These are phyloP conservation scores for Phocoena phocoena DNA, from an alignment of 2,113 vertebrate species.

Conservation along the genomic window DNA sequence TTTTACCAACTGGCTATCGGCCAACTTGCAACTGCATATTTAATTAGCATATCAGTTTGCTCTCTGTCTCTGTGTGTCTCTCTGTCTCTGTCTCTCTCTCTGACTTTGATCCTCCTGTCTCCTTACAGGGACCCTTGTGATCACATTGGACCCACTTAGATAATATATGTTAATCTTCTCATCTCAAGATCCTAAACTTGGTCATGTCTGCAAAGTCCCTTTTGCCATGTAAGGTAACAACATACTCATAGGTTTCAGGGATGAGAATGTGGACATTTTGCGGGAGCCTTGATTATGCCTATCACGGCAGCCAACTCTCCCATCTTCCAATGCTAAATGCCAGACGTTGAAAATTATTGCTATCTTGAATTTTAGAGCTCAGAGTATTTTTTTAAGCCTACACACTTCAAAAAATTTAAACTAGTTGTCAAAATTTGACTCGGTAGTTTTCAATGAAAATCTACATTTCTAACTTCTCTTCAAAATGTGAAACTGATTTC, in stretches of 20 bases:
- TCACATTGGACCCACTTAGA: neutral
- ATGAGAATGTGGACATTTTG: neutral
- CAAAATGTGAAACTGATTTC: neutral
- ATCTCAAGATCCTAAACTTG: neutral
- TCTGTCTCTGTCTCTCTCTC: neutral
- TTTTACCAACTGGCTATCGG: slow-evolving; percentile 51
- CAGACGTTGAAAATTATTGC: neutral
- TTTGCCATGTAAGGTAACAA: neutral
- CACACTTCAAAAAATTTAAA: neutral
- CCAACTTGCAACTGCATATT: slow-evolving; percentile 65
- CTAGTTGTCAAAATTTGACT: neutral
- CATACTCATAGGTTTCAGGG: no score
- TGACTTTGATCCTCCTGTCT: neutral
- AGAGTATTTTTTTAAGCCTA: neutral
- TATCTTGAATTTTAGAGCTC: neutral
- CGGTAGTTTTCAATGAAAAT: neutral
- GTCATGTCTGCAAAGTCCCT: neutral
- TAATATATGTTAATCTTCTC: neutral
- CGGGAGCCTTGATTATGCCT: accelerated
- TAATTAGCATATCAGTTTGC: slow-evolving; percentile 47
- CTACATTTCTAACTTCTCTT: neutral
- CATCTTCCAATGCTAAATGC: accelerated
- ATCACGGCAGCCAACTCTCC: accelerated
- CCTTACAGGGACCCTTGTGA: neutral
- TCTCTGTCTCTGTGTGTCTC: neutral